A percentile compares a stretch with the other conserved stretches of the same genome.
Evolutionary conservation across 2,113 vertebrate species (phyloP).

Genomic region (Arothron firmamentum): DNA sequence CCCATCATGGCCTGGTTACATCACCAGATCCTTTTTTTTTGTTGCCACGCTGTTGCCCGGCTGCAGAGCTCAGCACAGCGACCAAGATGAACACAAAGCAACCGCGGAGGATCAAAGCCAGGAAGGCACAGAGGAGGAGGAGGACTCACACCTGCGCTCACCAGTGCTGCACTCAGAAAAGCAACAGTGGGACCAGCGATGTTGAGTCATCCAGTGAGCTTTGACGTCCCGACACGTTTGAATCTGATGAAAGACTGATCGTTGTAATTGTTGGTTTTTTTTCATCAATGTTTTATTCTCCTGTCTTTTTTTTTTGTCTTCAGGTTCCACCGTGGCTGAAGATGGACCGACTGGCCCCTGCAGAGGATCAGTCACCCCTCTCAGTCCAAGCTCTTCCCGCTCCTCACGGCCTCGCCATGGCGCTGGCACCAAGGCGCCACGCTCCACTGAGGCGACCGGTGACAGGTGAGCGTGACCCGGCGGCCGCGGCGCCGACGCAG

Average conservation of each 20-base stretch:
- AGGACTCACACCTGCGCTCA: constrained; percentile 51
- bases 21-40: constrained; percentile 9
- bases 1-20: constrained; percentile 15
- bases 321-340: constrained; percentile 64
- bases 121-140: constrained; percentile 4
- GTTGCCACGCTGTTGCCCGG: neutral
- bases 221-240: neutral
- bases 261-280: neutral
- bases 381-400: constrained; percentile 33
- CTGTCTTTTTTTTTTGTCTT: neutral
- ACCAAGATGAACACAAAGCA: constrained; percentile 1
- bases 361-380: constrained; percentile 1
- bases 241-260: neutral
- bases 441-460: constrained; percentile 48
- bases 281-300: neutral
- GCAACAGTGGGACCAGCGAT: constrained; percentile 54
- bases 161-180: constrained; percentile 28
- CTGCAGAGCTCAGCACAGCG: neutral
- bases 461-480: constrained; percentile 74
- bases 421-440: constrained; percentile 9
- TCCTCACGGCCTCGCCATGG: constrained; percentile 6
- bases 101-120: neutral
- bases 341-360: constrained; percentile 25
- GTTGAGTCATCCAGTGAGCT: constrained; percentile 59
- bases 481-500: constrained; percentile 30